These are phyloP conservation scores for Oreochromis aureus DNA, from an alignment of 2,113 vertebrate species.

Conservation along the genomic window DNA sequence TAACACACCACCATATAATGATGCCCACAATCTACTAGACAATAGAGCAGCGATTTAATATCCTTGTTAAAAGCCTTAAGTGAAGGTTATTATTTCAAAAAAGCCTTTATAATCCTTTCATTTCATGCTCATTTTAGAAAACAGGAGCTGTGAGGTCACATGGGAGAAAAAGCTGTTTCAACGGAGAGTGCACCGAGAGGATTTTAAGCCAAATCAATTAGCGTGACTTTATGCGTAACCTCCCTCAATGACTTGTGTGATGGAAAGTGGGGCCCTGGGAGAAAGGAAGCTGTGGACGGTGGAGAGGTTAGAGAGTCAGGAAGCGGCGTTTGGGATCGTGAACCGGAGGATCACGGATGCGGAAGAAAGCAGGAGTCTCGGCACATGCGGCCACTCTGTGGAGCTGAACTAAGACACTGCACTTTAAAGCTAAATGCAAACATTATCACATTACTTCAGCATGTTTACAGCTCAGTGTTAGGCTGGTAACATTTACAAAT, in stretches of 20 bases:
- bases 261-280: neutral
- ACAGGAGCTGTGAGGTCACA: neutral
- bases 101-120: slow-evolving; percentile 7
- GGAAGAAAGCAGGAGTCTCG: neutral
- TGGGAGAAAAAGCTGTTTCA: neutral
- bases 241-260: neutral
- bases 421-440: neutral
- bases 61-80: neutral
- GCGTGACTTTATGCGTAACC: neutral
- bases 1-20: neutral
- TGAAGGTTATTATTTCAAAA: neutral
- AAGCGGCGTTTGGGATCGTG: neutral
- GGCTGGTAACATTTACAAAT: neutral
- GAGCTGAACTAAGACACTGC: neutral
- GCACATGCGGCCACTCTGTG: neutral
- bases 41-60: neutral
- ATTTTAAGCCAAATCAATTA: slow-evolving; percentile 43
- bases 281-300: neutral
- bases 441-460: neutral
- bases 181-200: neutral
- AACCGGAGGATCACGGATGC: neutral
- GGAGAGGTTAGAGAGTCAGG: neutral
- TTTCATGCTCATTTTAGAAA: slow-evolving; percentile 22
- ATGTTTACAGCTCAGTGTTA: neutral
- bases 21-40: neutral